Evolutionary conservation across 2,113 vertebrate genomes (phyloP), one percentile per base, ranked within the genome.

Genomic region (Hirundichthys speculiger): DNA sequence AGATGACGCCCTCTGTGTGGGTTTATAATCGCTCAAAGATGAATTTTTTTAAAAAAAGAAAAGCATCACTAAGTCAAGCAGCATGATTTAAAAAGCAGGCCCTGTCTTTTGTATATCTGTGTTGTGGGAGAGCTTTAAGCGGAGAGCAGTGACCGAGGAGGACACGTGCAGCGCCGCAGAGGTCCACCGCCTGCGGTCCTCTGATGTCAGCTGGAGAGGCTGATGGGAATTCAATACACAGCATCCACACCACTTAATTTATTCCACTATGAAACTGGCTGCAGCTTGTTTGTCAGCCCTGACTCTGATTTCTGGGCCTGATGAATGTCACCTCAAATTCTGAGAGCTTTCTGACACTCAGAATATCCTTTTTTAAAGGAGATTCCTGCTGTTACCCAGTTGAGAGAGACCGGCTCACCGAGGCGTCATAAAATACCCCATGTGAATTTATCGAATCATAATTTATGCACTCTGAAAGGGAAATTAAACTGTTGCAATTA

Each of bases 151-250:
- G 67, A 73, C 69, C 5, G 54, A 75, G 57, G 60, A 76, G 16
- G 52, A 49, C 72, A 79, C 25, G 24, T 76, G 84, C 64, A 50
- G 61, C 75, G 30, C 53, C 58, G 6, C 57, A 52, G 82, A 80
- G 49, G 72, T 48, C 46, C 42, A 34, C 19, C 16, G 62, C 83
- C 81, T 60, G 64, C 48, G 81, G 81, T 69, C 60, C 42, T 55
- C 51, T 86, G 79, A 87, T 75, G 64, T 87, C 82, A 81, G 76
- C 54, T 1, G 45, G 19, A 56, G 47, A 30, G 67, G 49, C 73
- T 82, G 79, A 86, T 80, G 82, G 85, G 85, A 87, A 88, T 86
- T 80, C 85, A 60, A 87, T 83, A 82, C 68, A 4, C 61, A 46
- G 54, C 77, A 52, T 75, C 73, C 54, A 57, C 68, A 67, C 68